phyloP scores from a whole-genome alignment of 2,888 invertebrate species.

The Diarsia dahlii region DNA sequence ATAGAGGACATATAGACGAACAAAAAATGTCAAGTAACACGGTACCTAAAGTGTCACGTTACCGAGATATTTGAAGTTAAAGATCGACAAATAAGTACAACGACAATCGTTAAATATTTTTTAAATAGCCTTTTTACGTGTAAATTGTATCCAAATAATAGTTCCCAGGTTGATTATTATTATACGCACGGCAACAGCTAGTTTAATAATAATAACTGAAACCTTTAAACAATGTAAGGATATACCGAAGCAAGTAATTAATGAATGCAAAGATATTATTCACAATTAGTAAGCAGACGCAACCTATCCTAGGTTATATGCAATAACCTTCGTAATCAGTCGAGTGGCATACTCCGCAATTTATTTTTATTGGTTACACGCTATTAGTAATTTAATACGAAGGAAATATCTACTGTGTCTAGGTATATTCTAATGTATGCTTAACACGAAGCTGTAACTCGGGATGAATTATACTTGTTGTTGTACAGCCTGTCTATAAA shows the following conservation, averaged over 20 bases:
- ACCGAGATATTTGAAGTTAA: no score
- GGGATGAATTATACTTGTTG: conserved; percentile 53
- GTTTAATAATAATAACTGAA: no score
- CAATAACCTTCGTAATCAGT: conserved; percentile 69
- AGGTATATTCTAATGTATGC: conserved; percentile 37
- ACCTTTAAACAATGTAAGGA: conserved; percentile 11
- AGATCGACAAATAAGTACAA: no score
- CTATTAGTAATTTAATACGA: conserved; percentile 68
- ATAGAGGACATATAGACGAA: no score
- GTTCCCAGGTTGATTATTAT: no score
- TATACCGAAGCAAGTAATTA: conserved; percentile 13
- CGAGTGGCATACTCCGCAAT: conserved; percentile 69
- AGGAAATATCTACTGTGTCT: conserved; percentile 58
- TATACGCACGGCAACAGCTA: no score
- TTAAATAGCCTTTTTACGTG: no score
- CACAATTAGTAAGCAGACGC: conserved; percentile 43
- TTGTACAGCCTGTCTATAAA: no score
- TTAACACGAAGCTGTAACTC: conserved; percentile 48
- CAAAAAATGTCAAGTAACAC: no score
- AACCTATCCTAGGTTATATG: conserved; percentile 36
- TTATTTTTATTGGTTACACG: conserved; percentile 71
- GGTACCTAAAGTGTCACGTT: no score
- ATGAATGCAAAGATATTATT: conserved; percentile 46
- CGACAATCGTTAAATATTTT: no score
- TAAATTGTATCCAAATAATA: no score